Percentiles rank a stretch among this genome's conserved stretches.
Evolutionary conservation across 2,797 vertebrate species (phyloP).

Genomic region (Hirundo rustica): DNA sequence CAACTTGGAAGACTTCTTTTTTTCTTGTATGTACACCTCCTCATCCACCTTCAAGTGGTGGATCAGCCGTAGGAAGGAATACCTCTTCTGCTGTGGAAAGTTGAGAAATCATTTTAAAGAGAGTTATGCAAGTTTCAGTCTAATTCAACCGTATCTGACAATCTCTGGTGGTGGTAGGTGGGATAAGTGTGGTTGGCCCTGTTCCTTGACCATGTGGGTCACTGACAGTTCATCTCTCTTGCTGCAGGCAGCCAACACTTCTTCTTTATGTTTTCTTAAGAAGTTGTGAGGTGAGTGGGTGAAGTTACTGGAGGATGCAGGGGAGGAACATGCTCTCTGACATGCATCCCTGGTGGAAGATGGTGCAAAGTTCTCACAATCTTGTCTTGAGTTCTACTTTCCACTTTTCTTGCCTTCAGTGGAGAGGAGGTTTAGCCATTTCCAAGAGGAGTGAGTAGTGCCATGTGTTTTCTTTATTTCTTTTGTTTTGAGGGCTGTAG

Average conservation of each 20-base stretch:
- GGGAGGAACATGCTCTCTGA: background rate
- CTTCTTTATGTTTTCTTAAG: background rate
- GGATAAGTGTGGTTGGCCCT: background rate
- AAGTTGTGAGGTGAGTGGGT: background rate
- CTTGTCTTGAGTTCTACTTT: background rate
- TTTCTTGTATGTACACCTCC: background rate
- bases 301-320: background rate
- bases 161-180: background rate
- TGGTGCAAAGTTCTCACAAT: background rate
- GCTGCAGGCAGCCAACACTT: background rate
- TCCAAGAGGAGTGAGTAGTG: background rate
- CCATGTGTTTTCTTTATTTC: background rate
- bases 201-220: background rate
- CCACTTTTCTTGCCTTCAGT: background rate
- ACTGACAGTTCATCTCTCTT: background rate
- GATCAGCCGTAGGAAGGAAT: background rate
- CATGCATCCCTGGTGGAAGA: background rate
- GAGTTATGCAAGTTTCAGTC: background rate
- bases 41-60: background rate
- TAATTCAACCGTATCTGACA: background rate
- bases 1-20: background rate
- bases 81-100: background rate
- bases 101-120: background rate
- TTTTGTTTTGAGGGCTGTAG: background rate
- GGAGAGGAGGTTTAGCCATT: background rate